Evolutionary conservation across 2,797 vertebrate species (phyloP).

Genomic region (Centroberyx gerrardi): DNA sequence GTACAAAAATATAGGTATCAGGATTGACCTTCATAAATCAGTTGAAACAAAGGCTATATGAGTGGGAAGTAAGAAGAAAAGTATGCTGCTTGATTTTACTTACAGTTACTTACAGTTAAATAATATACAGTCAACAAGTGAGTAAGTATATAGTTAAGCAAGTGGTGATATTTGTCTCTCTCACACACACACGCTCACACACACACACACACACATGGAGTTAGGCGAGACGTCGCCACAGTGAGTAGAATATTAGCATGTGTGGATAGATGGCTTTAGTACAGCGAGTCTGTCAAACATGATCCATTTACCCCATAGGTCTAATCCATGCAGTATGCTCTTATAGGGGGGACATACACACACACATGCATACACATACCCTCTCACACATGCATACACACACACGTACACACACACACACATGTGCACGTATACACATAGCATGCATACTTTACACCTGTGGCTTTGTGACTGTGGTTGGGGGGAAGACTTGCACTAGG

Average conservation of each 20-base stretch:
- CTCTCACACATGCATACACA: constrained; percentile 35
- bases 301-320: constrained; percentile 80
- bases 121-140: too few species aligned
- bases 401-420: constrained; percentile 17
- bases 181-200: constrained; percentile 25
- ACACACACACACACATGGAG: constrained; percentile 37
- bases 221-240: constrained; percentile 62
- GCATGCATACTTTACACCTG: constrained; percentile 71
- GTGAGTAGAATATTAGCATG: constrained; percentile 81
- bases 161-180: not conserved
- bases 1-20: too few species aligned
- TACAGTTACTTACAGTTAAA: too few species aligned
- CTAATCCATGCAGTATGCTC: constrained; percentile 67
- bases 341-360: constrained; percentile 31
- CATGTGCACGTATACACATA: constrained; percentile 60
- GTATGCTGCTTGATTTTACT: too few species aligned
- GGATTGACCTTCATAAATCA: too few species aligned
- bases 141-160: not conserved
- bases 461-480: constrained; percentile 60
- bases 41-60: too few species aligned
- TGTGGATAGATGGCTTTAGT: constrained; percentile 84
- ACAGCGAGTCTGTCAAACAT: constrained; percentile 83
- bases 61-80: too few species aligned
- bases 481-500: constrained; percentile 41
- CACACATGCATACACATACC: constrained; percentile 21